Base-by-base conservation (phyloP, 2,113 vertebrate species). In the Zosterops lateralis region DNA sequence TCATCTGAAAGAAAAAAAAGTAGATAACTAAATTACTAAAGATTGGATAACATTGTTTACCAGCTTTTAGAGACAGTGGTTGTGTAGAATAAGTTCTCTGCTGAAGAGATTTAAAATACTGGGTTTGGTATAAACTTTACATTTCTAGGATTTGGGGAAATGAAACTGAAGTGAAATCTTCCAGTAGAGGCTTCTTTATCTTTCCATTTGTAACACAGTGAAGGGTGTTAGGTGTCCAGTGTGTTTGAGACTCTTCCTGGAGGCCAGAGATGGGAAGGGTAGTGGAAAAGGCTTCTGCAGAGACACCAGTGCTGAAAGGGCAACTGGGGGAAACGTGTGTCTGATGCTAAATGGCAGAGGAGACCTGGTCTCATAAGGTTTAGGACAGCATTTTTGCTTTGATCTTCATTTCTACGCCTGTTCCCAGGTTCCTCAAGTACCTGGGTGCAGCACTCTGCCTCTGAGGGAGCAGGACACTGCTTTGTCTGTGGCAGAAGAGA, bases 381-480 rank as follows among this genome's bases (percentile, higher is more conserved):
- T 22, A 58, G 56, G 54, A 28, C 0, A 1, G 16, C n/a, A 47
- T 64, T 57, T 76, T 88, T 80, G 40, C 64, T 88, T 76, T 58
- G 38, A 26, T 62, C 21, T 77, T 54, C 5, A 42, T 66, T 70
- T 56, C 47, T 40, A 51, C 53, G 73, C 17, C 36, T 45, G 34
- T 91, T 65, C 40, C 21, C 15, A 13, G 62, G 48, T 56, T 84
- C 50, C 54, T 73, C 1, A 5, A 19, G 42, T 40, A 20, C 7
- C 61, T 65, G 31, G 26, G 32, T n/a, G 9, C 38, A 73, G 66
- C 24, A 50, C 0, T 6, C 4, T 0, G 0, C 0, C 1, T 56
- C 48, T 36, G 32, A 66, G 12, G 54, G 61, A 79, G 50, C 32
- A 25, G 29, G 16, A 36, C 15, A 45, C 19, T 78, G 16, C 7